Evolutionary conservation across 2,113 vertebrate genomes (phyloP).

Genomic region (Micronycteris hirsuta): DNA sequence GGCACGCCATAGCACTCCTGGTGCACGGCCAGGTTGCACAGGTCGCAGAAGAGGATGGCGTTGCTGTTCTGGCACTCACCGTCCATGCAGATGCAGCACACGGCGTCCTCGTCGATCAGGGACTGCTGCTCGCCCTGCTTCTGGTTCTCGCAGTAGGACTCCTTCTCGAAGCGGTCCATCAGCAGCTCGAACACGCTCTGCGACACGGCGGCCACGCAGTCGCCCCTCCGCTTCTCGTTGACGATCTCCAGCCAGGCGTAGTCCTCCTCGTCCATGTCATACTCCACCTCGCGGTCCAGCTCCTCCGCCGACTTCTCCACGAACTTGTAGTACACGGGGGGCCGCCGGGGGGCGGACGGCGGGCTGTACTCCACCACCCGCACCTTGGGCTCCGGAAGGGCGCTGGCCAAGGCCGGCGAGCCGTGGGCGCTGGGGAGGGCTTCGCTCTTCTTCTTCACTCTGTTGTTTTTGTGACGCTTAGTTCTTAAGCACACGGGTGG

Average conservation of each 20-base stretch:
- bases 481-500: constrained; percentile 88
- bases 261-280: constrained; percentile 99
- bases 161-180: constrained; percentile 97
- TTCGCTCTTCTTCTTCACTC: constrained; percentile 90
- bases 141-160: constrained; percentile 91
- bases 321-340: constrained; percentile 89
- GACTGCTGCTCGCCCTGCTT: constrained; percentile 90
- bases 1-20: constrained; percentile 99
- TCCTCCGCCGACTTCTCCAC: constrained; percentile 94
- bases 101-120: constrained; percentile 93
- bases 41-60: constrained; percentile 96
- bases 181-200: constrained; percentile 97
- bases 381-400: constrained; percentile 91
- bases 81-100: constrained; percentile 97
- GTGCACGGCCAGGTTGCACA: constrained; percentile 96
- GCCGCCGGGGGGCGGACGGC: constrained; percentile 89
- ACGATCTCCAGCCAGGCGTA: constrained; percentile 96
- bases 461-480: constrained; percentile 90
- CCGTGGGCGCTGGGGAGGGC: constrained; percentile 81
- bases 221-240: constrained; percentile 91
- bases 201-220: constrained; percentile 92
- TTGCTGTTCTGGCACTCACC: constrained; percentile 97
- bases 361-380: constrained; percentile 95
- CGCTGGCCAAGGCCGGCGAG: constrained; percentile 73
- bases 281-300: constrained; percentile 96